Base-by-base conservation (phyloP, 2,888 invertebrate genomes). In the Limnephilus marmoratus region DNA sequence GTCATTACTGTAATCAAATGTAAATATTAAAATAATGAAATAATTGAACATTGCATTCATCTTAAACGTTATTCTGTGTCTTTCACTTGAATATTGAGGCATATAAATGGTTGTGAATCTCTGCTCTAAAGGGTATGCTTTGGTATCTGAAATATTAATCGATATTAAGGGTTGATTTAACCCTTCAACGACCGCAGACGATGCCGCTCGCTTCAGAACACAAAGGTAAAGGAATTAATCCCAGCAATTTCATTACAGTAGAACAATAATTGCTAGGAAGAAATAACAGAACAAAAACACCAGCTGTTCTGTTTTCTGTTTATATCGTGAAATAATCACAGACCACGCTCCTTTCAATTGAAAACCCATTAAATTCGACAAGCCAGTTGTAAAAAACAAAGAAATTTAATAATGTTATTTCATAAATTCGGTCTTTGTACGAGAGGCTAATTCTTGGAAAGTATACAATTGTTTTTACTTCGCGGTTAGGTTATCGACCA, bases 61-160 rank as follows among this genome's bases (percentile, higher is more conserved):
- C 12, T 45, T 45, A 7, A 45, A 45, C 12, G 45, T 45, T 45
- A 45, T 45, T 13, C 45, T 45, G 18, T 53, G 18, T 4, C 18
- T 53, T 18, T 18, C 5, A 53, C 15, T 3, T 18, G 53, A 53
- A 18, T 15, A 24, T 18, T 53, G 53, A 0, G 3, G 53, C 53
- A 68, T 2, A 68, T 7, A 68, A n/a, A 68, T 24, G 68, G 68
- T 68, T 68, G 0, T 24, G 24, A 24, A 24, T 68, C 24, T 24
- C 24, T 68, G 68, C 24, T 7, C 7, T 68, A 24, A 68, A 68
- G 68, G 68, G 68, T 68, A 24, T n/a, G 24, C 24, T n/a, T 68
- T 68, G 68, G 68, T 68, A 68, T 68, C 68, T 68, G 68, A 68
- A 68, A 68, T 68, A 68, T 68, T 68, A 68, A 68, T 68, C 68